A percentile compares a stretch with the other conserved stretches of the same genome.
Evolutionary conservation across 2,888 invertebrate species (phyloP).

Genomic region (Trimorus sp.): DNA sequence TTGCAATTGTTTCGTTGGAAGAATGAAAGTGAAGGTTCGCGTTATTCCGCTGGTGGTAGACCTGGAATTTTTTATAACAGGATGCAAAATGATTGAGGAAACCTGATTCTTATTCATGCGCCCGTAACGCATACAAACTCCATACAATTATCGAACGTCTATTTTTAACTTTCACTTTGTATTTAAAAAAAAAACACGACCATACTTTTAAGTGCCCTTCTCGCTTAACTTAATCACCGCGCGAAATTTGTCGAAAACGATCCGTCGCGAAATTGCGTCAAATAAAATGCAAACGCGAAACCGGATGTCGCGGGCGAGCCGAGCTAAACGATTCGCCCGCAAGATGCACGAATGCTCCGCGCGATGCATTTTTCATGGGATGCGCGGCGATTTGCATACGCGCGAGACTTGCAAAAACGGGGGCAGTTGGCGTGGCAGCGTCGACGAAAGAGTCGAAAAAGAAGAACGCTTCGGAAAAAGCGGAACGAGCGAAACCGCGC

Average conservation of each 20-base stretch:
- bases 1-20: no score
- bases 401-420: constrained; percentile 48
- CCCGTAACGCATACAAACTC: no score
- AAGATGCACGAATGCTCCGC: constrained; percentile 49
- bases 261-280: constrained; percentile 22
- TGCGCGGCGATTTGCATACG: constrained; percentile 52
- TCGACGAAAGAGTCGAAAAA: constrained; percentile 4
- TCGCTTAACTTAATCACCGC: no score
- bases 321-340: constrained; percentile 58
- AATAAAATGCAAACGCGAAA: constrained; percentile 38
- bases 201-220: no score
- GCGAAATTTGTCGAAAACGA: constrained; percentile 18
- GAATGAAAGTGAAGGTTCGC: no score
- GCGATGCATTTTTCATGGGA: constrained; percentile 65
- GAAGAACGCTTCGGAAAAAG: constrained; percentile 30
- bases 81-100: no score
- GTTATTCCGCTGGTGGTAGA: no score
- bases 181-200: no score
- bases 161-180: no score
- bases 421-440: not conserved
- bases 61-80: no score
- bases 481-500: constrained; percentile 51
- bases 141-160: no score
- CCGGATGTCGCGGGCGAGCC: constrained; percentile 63
- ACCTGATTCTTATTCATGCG: no score